Evolutionary conservation across 2,888 invertebrate species (phyloP), one percentile per base, ranked within the genome.

Genomic region (Cheilosia grossa): DNA sequence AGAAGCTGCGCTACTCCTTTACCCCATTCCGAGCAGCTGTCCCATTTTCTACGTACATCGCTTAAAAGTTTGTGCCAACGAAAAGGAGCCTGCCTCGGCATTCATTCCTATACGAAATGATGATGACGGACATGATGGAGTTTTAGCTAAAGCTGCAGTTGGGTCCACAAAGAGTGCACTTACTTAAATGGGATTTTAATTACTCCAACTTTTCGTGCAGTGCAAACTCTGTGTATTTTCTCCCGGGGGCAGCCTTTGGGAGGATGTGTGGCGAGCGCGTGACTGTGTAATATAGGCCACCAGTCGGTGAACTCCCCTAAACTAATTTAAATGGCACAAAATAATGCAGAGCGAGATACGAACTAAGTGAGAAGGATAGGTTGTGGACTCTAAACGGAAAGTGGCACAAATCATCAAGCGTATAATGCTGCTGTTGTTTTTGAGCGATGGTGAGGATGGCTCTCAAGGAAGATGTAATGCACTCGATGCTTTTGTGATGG

Each of bases 171-270:
- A 64, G 75, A 81, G 63, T 64, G 69, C 81, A 81, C 75, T 81
- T 81, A 81, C 63, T 75, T 69, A 81, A 81, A 81, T 81, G 81
- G 69, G 75, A 81, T 81, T 81, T 81, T 81, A 81, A 75, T 81
- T 81, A 81, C 67, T 81, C 17, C 44, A 81, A 69, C 67, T 67
- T 81, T 70, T 63, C 81, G 81, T 81, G 75, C 64, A 42, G 30
- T 64, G n/a, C 0, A 44, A 17, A 7, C 7, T 0, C 21, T 19
- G 3, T 49, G 21, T 13, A 15, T 10, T 2, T 10, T 33, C 30
- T 37, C n/a, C 19, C 4, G 37, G 6, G n/a, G n/a, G 9, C n/a
- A 17, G 47, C 2, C 40, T 53, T 7, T 3, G 21, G n/a, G 21
- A 53, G 10, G 15, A 42, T 63, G 63, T 49, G 47, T 49, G 19